Evolutionary conservation across 2,888 invertebrate species (phyloP).

Genomic region (Agrilus biguttatus): DNA sequence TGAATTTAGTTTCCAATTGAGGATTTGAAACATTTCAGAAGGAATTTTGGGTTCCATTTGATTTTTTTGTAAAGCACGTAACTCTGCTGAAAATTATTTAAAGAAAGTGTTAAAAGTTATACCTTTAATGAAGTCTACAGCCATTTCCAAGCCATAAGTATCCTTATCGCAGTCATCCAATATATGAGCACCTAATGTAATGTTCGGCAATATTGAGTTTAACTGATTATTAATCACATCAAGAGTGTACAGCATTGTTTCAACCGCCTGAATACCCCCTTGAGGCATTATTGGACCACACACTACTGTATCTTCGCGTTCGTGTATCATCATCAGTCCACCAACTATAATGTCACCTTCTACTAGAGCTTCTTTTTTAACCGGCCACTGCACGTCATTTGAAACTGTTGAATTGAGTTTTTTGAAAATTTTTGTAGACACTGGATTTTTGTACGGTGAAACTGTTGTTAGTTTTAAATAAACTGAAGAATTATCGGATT

Average conservation of each 20-base stretch:
- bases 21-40: no score
- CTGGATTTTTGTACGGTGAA: no score
- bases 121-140: conserved; percentile 95
- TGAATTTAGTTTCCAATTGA: no score
- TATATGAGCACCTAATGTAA: conserved; percentile 74
- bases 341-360: conserved; percentile 82
- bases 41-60: no score
- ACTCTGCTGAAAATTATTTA: no score
- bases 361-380: conserved; percentile 72
- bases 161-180: conserved; percentile 93
- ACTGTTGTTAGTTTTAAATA: no score
- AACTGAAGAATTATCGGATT: no score
- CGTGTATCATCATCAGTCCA: conserved; percentile 91
- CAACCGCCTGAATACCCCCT: conserved; percentile 76
- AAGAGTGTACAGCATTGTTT: conserved; percentile 83
- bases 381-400: conserved; percentile 46
- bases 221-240: conserved; percentile 59
- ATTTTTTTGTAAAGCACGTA: no score
- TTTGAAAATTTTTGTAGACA: no score
- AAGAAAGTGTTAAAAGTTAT: conserved; percentile 14
- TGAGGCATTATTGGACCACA: conserved; percentile 93
- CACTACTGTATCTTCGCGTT: conserved; percentile 71
- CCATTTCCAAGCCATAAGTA: conserved; percentile 90
- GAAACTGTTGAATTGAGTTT: no score
- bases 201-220: conserved; percentile 57